These are phyloP conservation scores for Bombylius major DNA, from an alignment of 2,888 invertebrate genomes.

Conservation along the genomic window DNA sequence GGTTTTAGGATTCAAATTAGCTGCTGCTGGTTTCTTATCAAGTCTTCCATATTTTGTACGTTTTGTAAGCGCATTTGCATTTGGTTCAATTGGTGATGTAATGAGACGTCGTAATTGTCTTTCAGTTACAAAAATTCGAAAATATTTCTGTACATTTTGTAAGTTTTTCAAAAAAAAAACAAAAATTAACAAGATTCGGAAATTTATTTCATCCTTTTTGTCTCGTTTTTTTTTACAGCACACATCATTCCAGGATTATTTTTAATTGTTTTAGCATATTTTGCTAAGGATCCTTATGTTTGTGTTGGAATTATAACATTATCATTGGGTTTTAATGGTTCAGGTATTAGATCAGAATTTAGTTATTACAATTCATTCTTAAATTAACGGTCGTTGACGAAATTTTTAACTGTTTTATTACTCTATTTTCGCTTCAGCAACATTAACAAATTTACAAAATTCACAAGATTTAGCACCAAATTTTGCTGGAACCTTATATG, in stretches of 20 bases:
- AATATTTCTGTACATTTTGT: constrained; percentile 54
- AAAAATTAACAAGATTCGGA: no score
- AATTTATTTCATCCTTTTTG: background rate
- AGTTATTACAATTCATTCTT: no score
- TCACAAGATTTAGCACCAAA: constrained; percentile 61
- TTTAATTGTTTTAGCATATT: constrained; percentile 43
- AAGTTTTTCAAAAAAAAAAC: constrained; percentile 22
- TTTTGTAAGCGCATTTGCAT: constrained; percentile 52
- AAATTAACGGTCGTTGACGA: no score
- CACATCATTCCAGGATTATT: constrained; percentile 46
- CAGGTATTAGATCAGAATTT: constrained; percentile 23
- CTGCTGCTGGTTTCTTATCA: constrained; percentile 56
- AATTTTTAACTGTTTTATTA: no score
- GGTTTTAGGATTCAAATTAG: constrained; percentile 55
- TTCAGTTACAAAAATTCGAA: constrained; percentile 46
- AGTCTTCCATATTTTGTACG: constrained; percentile 59
- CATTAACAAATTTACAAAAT: constrained; percentile 47
- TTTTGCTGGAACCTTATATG: constrained; percentile 58
- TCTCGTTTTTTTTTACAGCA: constrained; percentile 27
- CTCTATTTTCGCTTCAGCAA: no score
- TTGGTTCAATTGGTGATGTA: constrained; percentile 56
- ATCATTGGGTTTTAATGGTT: constrained; percentile 53
- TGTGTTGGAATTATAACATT: constrained; percentile 53
- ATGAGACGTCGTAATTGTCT: constrained; percentile 40
- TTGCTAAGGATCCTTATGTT: constrained; percentile 48